phyloP scores from a whole-genome alignment of 2,797 vertebrate genomes.

The Rhinoraja longicauda region DNA sequence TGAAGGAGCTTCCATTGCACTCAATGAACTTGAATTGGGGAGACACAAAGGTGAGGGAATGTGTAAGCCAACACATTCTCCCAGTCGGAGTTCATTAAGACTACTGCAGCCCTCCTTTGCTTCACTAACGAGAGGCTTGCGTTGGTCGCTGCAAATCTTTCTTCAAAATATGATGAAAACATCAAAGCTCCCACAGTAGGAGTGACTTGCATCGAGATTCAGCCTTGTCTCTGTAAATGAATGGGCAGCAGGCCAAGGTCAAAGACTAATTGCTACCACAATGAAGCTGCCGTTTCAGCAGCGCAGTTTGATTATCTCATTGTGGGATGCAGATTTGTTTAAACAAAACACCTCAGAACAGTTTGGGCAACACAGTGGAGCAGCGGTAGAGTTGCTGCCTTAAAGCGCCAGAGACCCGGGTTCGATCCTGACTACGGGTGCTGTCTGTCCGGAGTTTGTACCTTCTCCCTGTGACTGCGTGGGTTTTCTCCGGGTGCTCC shows the following conservation, averaged over 20 bases:
- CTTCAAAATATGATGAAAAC: background rate
- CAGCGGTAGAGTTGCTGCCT: too few relatives aligned
- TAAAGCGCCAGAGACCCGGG: too few relatives aligned
- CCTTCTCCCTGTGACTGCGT: too few relatives aligned
- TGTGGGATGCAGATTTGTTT: background rate
- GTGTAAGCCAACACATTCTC: background rate
- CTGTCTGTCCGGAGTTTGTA: too few relatives aligned
- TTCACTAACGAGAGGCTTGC: background rate
- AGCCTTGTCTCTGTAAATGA: background rate
- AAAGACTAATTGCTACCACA: background rate
- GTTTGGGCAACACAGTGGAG: background rate
- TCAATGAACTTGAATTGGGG: background rate
- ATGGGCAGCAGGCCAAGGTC: constrained; percentile 1
- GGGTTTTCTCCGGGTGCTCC: too few relatives aligned
- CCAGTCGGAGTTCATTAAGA: background rate
- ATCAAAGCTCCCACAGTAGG: constrained; percentile 13
- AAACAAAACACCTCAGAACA: background rate
- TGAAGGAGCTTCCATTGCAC: background rate
- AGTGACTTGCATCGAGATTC: background rate
- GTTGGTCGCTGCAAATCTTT: background rate
- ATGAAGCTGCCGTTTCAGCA: background rate
- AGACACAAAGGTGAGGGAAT: background rate
- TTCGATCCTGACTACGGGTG: too few relatives aligned
- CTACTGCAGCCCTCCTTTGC: background rate
- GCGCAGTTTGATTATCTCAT: background rate